A percentile compares a stretch with the other conserved stretches of the same genome.
These are phyloP conservation scores for Patella depressa DNA, from an alignment of 2,888 invertebrate genomes.

Conservation along the genomic window DNA sequence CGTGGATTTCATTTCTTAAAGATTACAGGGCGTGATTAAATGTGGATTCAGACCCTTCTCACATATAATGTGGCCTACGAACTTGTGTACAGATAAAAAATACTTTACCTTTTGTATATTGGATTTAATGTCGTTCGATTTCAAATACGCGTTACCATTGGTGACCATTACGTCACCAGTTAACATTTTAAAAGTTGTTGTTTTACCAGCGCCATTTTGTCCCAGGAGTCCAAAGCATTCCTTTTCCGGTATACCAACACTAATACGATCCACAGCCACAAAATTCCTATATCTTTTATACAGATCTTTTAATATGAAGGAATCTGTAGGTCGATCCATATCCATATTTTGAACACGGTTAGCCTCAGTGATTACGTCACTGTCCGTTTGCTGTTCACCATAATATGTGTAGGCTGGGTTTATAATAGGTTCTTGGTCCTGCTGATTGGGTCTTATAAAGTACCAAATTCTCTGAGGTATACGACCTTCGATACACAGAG, in stretches of 20 bases:
- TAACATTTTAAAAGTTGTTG: constrained; percentile 84
- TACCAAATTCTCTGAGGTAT: constrained; percentile 30
- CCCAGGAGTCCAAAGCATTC: constrained; percentile 87
- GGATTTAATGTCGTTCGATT: constrained; percentile 62
- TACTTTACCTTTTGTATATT: constrained; percentile 48
- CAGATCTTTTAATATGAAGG: constrained; percentile 70
- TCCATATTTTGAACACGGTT: no score
- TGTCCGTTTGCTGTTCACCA: no score
- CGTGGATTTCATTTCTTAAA: no score
- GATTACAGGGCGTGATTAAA: no score
- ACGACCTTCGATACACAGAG: constrained; percentile 77
- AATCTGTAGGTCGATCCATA: constrained; percentile 59
- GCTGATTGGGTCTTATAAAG: constrained; percentile 18
- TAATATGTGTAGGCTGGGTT: neutral
- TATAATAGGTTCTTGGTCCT: constrained; percentile 7
- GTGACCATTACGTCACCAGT: constrained; percentile 74
- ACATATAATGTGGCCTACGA: no score
- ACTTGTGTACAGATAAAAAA: neutral
- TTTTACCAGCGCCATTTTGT: constrained; percentile 91
- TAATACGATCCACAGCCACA: constrained; percentile 64
- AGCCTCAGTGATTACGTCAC: no score
- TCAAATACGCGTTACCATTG: constrained; percentile 74
- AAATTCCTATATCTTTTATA: constrained; percentile 80
- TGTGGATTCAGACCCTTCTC: no score
- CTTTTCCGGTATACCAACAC: constrained; percentile 63